Evolutionary conservation across 1,140 invertebrate species (phyloP).

Genomic region (Orchesella cincta): DNA sequence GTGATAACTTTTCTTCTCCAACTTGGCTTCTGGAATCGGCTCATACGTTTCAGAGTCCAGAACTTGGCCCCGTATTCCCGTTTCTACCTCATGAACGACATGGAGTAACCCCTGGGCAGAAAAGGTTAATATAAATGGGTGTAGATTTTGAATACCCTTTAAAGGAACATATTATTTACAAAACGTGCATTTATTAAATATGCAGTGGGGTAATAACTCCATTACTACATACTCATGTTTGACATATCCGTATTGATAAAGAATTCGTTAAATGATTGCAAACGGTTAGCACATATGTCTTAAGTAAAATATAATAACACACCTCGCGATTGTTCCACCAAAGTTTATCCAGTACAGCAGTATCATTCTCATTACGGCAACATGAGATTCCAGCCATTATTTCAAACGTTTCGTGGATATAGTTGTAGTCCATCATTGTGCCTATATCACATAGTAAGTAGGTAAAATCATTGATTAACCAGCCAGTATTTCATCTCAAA

Average conservation of each 20-base stretch:
- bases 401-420: slow-evolving; percentile 42
- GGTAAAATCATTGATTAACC: too few relatives aligned
- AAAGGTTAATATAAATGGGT: neutral
- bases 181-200: neutral
- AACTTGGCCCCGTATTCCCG: slow-evolving; percentile 39
- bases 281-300: neutral
- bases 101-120: slow-evolving; percentile 38
- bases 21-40: slow-evolving; percentile 9
- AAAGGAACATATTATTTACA: neutral
- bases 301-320: neutral
- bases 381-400: slow-evolving; percentile 44
- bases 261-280: neutral
- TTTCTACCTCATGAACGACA: slow-evolving; percentile 40
- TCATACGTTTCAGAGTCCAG: slow-evolving; percentile 38
- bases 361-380: slow-evolving; percentile 44
- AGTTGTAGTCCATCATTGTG: slow-evolving; percentile 50
- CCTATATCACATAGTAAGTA: slow-evolving; percentile 21
- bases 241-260: neutral
- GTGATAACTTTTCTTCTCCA: slow-evolving; percentile 23
- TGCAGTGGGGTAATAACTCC: neutral
- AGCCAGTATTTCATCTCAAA: too few relatives aligned
- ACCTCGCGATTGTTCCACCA: slow-evolving; percentile 34
- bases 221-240: neutral
- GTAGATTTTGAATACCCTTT: neutral
- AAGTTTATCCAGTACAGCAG: slow-evolving; percentile 24